These are phyloP conservation scores for Lepeophtheirus nordmannii DNA, from an alignment of 2,888 invertebrate species.

Conservation along the genomic window DNA sequence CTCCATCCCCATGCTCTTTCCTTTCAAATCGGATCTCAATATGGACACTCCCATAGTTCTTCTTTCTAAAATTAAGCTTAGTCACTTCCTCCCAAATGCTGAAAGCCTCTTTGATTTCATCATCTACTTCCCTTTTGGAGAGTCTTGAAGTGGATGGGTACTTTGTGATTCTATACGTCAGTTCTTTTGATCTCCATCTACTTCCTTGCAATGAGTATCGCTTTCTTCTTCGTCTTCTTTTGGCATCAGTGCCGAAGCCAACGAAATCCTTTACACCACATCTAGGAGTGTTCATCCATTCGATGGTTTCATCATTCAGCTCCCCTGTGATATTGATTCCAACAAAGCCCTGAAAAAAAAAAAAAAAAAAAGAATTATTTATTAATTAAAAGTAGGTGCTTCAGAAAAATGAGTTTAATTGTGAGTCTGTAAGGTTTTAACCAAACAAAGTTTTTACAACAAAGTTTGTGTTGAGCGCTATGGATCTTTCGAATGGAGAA, in stretches of 20 bases:
- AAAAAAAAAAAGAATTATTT: slow-evolving; percentile 29
- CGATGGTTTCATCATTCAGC: slow-evolving; percentile 33
- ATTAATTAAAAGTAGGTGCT: neutral
- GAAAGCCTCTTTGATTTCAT: slow-evolving; percentile 65
- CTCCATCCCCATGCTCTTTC: slow-evolving; percentile 84
- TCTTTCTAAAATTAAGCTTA: slow-evolving; percentile 57
- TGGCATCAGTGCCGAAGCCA: slow-evolving; percentile 33
- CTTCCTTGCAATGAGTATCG: slow-evolving; percentile 49
- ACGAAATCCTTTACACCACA: slow-evolving; percentile 36
- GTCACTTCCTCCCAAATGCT: slow-evolving; percentile 71
- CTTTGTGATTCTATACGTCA: slow-evolving; percentile 76
- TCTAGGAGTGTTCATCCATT: slow-evolving; percentile 35
- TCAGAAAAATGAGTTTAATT: too few relatives aligned
- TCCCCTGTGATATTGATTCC: slow-evolving; percentile 59
- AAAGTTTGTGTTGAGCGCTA: too few relatives aligned
- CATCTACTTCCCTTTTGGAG: slow-evolving; percentile 46
- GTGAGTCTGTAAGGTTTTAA: too few relatives aligned
- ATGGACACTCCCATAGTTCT: slow-evolving; percentile 46
- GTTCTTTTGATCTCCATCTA: slow-evolving; percentile 76
- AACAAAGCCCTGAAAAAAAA: slow-evolving; percentile 65
- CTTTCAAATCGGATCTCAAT: slow-evolving; percentile 71
- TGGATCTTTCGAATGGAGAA: too few relatives aligned
- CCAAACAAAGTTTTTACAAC: too few relatives aligned
- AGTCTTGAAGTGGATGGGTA: slow-evolving; percentile 57
- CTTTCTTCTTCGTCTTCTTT: slow-evolving; percentile 30